Base-by-base conservation (phyloP, 2,113 vertebrate species). In the Taurulus bubalis region DNA sequence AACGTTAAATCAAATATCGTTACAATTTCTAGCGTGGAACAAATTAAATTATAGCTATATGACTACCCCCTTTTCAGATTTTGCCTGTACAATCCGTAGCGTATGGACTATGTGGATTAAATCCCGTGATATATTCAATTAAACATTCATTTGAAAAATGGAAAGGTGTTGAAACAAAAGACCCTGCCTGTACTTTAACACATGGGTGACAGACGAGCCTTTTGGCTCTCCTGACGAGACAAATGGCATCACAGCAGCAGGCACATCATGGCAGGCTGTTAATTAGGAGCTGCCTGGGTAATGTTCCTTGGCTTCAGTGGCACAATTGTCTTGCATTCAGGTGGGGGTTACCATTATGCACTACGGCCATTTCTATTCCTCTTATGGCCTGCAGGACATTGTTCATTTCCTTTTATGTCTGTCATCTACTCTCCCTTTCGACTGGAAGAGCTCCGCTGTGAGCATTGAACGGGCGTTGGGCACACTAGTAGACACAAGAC, bases 361-460 rank as follows among this genome's bases (percentile, higher is more conserved):
- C 74, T 78, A 84, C 70, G 71, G 75, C 71, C 63, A 79, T 75
- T 79, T 82, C 70, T 83, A 62, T 71, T 38, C 73, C 71, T 79
- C 77, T 53, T 67, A 32, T 81, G 68, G 71, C 71, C 79, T 77
- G 60, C 65, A 78, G 82, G 82, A 72, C 89, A 91, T 94, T 93
- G 91, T 93, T 92, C 75, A 74, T 80, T 79, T 89, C 77, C 75
- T 91, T 59, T 85, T 87, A 82, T 90, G 71, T 58, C 51, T 68
- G 55, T 64, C 45, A 69, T 60, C 72, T 75, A 64, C 75, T 77
- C 79, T 70, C 66, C 85, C 84, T 73, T 58, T 79, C 83, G 78
- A 77, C 75, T 79, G 81, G 51, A 75, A 82, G 85, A 78, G 53
- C 72, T 80, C 26, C 36, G 28, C 76, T 86, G 73, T 71, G 79